phyloP scores from a whole-genome alignment of 2,113 vertebrate species.

The Ramphastos sulfuratus region DNA sequence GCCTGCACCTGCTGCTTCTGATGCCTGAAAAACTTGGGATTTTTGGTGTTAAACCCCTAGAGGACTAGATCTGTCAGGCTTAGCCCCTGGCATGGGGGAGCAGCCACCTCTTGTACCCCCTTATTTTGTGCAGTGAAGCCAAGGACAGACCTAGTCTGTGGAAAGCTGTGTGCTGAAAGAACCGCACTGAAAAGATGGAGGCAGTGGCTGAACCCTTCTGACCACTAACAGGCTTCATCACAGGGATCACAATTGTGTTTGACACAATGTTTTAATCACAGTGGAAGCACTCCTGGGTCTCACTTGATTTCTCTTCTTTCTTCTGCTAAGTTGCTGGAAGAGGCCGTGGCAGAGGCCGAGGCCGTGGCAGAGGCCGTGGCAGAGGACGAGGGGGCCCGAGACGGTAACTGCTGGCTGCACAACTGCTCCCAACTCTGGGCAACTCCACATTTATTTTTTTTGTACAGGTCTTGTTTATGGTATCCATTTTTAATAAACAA shows the following conservation, averaged over 20 bases:
- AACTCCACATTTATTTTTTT: conserved; percentile 65
- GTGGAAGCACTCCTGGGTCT: neutral
- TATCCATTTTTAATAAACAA: conserved; percentile 67
- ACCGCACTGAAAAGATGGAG: neutral
- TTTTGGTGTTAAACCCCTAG: no score
- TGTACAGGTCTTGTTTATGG: conserved; percentile 81
- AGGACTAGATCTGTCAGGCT: no score
- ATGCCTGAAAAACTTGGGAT: neutral
- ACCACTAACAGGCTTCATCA: neutral
- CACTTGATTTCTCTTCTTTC: neutral
- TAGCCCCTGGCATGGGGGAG: no score
- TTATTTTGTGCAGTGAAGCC: neutral
- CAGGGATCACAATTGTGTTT: neutral
- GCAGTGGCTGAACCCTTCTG: neutral
- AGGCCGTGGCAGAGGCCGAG: conserved; percentile 85
- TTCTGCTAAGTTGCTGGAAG: conserved; percentile 89
- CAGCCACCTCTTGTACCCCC: neutral
- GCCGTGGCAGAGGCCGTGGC: conserved; percentile 90
- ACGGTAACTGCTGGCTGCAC: conserved; percentile 78
- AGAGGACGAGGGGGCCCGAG: conserved; percentile 93
- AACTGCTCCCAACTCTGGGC: conserved; percentile 6
- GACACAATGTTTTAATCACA: neutral
- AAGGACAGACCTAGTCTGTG: neutral
- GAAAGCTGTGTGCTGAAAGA: neutral
- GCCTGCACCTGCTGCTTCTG: neutral